A percentile compares a stretch with the other conserved stretches of the same genome.
These are phyloP conservation scores for Phalacrocorax carbo DNA, from an alignment of 2,113 vertebrate species.

Conservation along the genomic window DNA sequence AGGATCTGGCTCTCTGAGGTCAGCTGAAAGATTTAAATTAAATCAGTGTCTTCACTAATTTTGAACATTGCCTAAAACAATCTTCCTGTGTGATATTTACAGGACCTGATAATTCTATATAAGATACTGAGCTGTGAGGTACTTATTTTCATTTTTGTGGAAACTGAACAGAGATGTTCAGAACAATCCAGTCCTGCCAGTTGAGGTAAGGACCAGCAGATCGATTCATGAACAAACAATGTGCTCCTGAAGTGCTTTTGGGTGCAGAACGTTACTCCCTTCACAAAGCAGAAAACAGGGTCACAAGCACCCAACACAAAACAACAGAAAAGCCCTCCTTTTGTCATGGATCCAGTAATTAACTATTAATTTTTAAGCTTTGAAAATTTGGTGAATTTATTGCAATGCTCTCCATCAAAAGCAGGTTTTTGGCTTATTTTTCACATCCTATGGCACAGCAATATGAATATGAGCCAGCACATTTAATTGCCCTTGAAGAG, in stretches of 20 bases:
- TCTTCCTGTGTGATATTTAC: neutral
- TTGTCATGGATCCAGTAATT: neutral
- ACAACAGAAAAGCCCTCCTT: neutral
- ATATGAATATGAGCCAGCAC: neutral
- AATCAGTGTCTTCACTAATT: neutral
- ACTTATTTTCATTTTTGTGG: neutral
- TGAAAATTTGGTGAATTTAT: neutral
- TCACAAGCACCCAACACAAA: neutral
- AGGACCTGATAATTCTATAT: neutral
- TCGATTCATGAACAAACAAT: neutral
- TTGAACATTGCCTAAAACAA: neutral
- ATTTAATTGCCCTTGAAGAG: slow-evolving; percentile 22
- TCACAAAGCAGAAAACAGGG: neutral
- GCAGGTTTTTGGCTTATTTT: neutral
- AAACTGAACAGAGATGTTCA: neutral
- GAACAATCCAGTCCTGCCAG: neutral
- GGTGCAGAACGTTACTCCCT: neutral
- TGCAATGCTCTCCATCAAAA: neutral
- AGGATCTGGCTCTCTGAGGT: neutral
- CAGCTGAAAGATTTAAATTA: neutral
- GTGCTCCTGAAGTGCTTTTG: neutral
- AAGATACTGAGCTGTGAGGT: neutral
- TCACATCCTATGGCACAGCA: neutral
- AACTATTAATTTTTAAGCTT: neutral
- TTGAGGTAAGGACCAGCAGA: neutral